These are phyloP conservation scores for Eospalax fontanierii DNA, from an alignment of 2,797 vertebrate species.

Conservation along the genomic window DNA sequence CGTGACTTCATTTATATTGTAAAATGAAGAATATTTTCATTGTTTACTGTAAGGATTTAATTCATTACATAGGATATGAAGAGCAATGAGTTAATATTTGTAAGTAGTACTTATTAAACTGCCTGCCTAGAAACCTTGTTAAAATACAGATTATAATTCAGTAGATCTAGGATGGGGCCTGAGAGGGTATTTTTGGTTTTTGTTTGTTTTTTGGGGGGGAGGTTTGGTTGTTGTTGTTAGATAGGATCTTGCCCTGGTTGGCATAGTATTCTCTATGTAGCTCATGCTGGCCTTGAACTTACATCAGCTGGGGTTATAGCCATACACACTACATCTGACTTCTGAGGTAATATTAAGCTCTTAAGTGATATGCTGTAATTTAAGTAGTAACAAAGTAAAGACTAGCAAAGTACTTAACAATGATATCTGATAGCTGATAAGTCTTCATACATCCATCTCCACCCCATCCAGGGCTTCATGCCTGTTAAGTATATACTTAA, in stretches of 20 bases:
- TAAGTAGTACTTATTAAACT: slow-evolving; percentile 52
- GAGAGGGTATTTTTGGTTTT: not conserved
- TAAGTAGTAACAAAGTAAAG: not conserved
- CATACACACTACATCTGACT: not conserved
- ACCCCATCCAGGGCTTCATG: not conserved
- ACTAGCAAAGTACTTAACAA: not conserved
- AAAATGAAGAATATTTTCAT: slow-evolving; percentile 53
- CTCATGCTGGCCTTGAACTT: not conserved
- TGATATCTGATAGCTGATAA: slow-evolving; percentile 34
- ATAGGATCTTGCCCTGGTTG: not conserved
- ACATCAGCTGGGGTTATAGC: not conserved
- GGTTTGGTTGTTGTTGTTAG: not conserved
- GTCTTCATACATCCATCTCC: not conserved
- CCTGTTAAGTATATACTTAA: not conserved
- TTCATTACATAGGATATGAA: slow-evolving; percentile 17
- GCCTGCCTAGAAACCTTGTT: slow-evolving; percentile 18
- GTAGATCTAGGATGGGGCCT: slow-evolving; percentile 11
- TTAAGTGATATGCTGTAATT: not conserved
- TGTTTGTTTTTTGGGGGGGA: not conserved
- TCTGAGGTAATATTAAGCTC: not conserved
- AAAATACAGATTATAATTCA: slow-evolving; percentile 46
- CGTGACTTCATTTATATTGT: slow-evolving; percentile 53
- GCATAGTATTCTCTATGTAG: not conserved
- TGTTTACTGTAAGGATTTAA: slow-evolving; percentile 35
- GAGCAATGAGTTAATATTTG: slow-evolving; percentile 44